These are phyloP conservation scores for Platycheirus rosarum DNA, from an alignment of 2,888 invertebrate genomes.

Conservation along the genomic window DNA sequence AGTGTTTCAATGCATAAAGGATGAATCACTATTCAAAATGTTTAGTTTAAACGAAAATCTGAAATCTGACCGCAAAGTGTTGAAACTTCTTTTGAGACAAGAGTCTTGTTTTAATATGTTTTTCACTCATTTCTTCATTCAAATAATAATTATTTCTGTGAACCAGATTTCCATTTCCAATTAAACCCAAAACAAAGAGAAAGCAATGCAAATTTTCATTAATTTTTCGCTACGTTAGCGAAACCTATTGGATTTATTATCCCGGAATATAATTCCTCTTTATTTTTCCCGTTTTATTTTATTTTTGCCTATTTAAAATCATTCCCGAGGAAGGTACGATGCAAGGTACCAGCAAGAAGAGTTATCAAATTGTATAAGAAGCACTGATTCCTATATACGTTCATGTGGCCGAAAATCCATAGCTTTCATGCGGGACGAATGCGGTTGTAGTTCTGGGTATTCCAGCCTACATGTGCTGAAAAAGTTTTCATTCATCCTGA, in stretches of 20 bases:
- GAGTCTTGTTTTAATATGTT: constrained; percentile 5
- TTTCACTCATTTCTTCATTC: neutral
- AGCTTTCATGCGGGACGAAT: too few relatives aligned
- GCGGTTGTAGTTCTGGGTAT: constrained; percentile 6
- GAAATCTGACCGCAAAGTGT: too few relatives aligned
- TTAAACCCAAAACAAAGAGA: constrained; percentile 40
- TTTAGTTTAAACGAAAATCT: too few relatives aligned
- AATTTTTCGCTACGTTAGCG: constrained; percentile 53
- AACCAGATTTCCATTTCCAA: constrained; percentile 31
- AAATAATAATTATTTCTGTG: constrained; percentile 23
- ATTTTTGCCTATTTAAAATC: constrained; percentile 22
- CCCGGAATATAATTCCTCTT: constrained; percentile 39
- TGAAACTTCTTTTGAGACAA: constrained; percentile 8
- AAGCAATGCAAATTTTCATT: constrained; percentile 43
- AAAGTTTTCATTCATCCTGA: constrained; percentile 3
- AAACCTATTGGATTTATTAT: constrained; percentile 57
- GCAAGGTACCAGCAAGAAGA: neutral
- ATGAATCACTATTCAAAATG: too few relatives aligned
- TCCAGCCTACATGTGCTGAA: neutral
- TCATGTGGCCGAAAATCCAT: too few relatives aligned
- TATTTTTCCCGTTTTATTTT: constrained; percentile 9
- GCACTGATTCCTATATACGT: too few relatives aligned
- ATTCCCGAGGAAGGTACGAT: neutral
- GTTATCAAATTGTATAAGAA: neutral
- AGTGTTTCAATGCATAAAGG: too few relatives aligned